These are phyloP conservation scores for Aspidiotus rigidus DNA, from an alignment of 2,888 invertebrate species.

Conservation along the genomic window DNA sequence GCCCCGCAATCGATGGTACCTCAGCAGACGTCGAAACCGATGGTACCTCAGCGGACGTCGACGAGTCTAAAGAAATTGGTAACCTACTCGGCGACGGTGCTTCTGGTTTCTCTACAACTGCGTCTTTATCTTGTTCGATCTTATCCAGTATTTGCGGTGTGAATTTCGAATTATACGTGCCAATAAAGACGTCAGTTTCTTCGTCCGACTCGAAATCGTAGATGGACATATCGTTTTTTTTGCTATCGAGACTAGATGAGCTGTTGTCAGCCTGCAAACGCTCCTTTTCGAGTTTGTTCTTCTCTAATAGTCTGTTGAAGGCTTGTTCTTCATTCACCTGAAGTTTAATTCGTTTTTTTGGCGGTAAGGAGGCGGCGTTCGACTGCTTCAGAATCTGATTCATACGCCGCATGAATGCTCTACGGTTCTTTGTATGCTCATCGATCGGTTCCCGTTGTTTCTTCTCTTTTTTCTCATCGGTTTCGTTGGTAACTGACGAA, in stretches of 20 bases:
- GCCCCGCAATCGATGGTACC: background rate
- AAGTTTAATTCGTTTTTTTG: background rate
- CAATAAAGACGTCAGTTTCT: conserved; percentile 30
- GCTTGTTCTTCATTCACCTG: background rate
- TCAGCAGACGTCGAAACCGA: background rate
- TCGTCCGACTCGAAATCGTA: conserved; percentile 31
- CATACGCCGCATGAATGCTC: conserved; percentile 22
- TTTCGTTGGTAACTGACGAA: too few relatives aligned
- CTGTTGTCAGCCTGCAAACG: background rate
- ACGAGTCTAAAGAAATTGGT: too few relatives aligned
- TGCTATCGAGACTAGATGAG: background rate
- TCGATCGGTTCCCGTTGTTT: conserved; percentile 18
- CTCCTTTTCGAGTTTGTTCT: background rate
- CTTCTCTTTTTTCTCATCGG: background rate
- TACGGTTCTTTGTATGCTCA: conserved; percentile 18
- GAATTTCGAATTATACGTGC: conserved; percentile 20
- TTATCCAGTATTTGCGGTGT: conserved; percentile 21
- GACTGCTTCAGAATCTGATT: conserved; percentile 24
- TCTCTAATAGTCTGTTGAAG: conserved; percentile 14
- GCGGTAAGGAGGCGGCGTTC: background rate
- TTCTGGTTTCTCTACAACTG: background rate
- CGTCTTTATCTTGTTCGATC: conserved; percentile 15
- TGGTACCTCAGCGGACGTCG: background rate
- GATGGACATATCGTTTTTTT: conserved; percentile 23
- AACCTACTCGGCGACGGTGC: too few relatives aligned